Percentiles rank a stretch among this genome's conserved stretches.
phyloP scores from a whole-genome alignment of 2,113 vertebrate species.

The Aphyosemion australe region DNA sequence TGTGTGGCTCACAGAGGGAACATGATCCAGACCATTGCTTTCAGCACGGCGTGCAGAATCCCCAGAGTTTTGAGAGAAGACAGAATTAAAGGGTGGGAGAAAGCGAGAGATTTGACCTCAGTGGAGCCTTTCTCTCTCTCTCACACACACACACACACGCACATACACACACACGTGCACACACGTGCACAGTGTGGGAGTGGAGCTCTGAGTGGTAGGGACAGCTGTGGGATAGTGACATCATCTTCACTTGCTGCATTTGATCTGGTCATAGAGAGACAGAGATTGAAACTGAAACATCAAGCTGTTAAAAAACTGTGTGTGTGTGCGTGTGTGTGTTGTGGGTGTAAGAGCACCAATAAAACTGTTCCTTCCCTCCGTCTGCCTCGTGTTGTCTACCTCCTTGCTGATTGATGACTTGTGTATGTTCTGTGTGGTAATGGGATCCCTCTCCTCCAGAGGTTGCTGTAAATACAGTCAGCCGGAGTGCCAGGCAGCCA shows the following conservation, averaged over 20 bases:
- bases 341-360: conserved; percentile 49
- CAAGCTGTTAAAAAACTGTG: conserved; percentile 37
- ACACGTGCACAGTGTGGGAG: not conserved
- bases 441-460: conserved; percentile 67
- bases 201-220: conserved; percentile 56
- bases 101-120: conserved; percentile 59
- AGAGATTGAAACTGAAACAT: conserved; percentile 65
- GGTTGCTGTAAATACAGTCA: conserved; percentile 66
- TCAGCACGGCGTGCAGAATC: conserved; percentile 53
- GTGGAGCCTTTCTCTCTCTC: conserved; percentile 27
- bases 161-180: too few species aligned
- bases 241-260: conserved; percentile 67
- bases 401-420: conserved; percentile 67
- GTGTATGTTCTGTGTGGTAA: conserved; percentile 70
- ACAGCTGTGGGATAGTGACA: conserved; percentile 76
- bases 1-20: conserved; percentile 39
- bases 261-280: conserved; percentile 57
- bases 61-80: conserved; percentile 58
- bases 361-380: conserved; percentile 44
- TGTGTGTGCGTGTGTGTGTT: conserved; percentile 2
- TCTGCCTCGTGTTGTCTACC: conserved; percentile 36
- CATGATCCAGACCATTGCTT: conserved; percentile 63
- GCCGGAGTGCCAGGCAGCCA: conserved; percentile 58
- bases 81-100: conserved; percentile 55
- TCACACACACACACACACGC: conserved; percentile 6